These are phyloP conservation scores for Amorpha juglandis DNA, from an alignment of 2,888 invertebrate species.

Conservation along the genomic window DNA sequence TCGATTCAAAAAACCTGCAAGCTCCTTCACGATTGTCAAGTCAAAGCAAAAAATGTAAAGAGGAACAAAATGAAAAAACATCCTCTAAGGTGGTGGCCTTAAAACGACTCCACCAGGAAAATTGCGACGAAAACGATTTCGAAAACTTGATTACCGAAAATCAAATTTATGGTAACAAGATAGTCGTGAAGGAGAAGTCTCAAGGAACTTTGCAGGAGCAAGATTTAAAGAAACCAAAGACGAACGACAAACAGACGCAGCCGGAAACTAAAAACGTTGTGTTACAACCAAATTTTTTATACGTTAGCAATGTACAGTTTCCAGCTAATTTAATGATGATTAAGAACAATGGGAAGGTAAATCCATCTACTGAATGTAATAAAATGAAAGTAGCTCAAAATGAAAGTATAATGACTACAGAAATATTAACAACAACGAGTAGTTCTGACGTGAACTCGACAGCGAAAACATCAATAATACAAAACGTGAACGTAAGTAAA, in stretches of 20 bases:
- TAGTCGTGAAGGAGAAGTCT: constrained; percentile 83
- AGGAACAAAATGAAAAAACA: constrained; percentile 63
- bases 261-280: constrained; percentile 68
- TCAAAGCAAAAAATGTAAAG: constrained; percentile 73
- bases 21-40: constrained; percentile 77
- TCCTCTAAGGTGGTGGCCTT: constrained; percentile 78
- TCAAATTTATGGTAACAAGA: constrained; percentile 83
- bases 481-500: constrained; percentile 39
- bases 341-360: constrained; percentile 64
- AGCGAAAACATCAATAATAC: background rate
- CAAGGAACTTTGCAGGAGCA: constrained; percentile 73
- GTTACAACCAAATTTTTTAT: constrained; percentile 74
- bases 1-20: constrained; percentile 78
- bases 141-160: constrained; percentile 83
- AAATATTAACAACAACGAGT: constrained; percentile 33
- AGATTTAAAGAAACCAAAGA: constrained; percentile 62
- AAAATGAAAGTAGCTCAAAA: constrained; percentile 53
- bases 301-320: constrained; percentile 75
- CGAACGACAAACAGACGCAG: constrained; percentile 54
- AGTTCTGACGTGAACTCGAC: constrained; percentile 31
- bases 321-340: constrained; percentile 79
- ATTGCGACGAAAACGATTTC: constrained; percentile 81
- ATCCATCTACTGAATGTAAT: constrained; percentile 50
- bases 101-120: constrained; percentile 77
- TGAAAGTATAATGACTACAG: constrained; percentile 59